Base-by-base conservation (phyloP, 1,140 invertebrate species). In the Galleria mellonella region DNA sequence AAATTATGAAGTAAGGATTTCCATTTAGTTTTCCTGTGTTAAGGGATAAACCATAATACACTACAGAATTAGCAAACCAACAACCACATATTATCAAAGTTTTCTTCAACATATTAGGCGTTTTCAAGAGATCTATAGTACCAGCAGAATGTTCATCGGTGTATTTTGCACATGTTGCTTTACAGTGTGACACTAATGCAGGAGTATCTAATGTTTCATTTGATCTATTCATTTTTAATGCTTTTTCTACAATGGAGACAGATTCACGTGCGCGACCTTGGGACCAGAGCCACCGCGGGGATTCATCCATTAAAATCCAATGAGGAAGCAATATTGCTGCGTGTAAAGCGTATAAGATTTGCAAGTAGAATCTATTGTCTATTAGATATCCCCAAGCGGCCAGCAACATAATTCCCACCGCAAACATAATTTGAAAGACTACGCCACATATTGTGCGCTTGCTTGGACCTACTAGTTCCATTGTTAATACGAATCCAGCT, bases 41-140 rank as follows among this genome's bases (percentile, higher is more conserved):
- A 7, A 96, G 77, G 0, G 94, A 94, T 0, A 96, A 72, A 0
- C 94, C 94, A 57, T 96, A 96, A 72, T 96, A 96, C 0, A 93
- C 93, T 27, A 96, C 88, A 9, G 94, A 93, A 72, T 95, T 96
- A 7, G 94, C 93, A 65, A 96, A 94, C 94, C 94, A 96, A 47
- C 92, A 92, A 15, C 94, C 89, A 57, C 94, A 94, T 10, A 95
- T 88, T 51, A 95, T 94, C 0, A 96, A 61, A 0, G 92, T 93
- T 62, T 93, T 93, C 53, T 88, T 91, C 7, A 94, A 84, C 33
- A 97, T 79, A 60, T 91, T 93, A 0, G 92, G 92, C 0, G 93
- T 94, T 55, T 89, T 91, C 55, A 97, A 92, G 1, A 96, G 78
- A 72, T 94, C 93, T 1, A 76, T 28, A 0, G 92, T 86, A 4